phyloP scores from a whole-genome alignment of 2,888 invertebrate genomes.

The Allophyes oxyacanthae region DNA sequence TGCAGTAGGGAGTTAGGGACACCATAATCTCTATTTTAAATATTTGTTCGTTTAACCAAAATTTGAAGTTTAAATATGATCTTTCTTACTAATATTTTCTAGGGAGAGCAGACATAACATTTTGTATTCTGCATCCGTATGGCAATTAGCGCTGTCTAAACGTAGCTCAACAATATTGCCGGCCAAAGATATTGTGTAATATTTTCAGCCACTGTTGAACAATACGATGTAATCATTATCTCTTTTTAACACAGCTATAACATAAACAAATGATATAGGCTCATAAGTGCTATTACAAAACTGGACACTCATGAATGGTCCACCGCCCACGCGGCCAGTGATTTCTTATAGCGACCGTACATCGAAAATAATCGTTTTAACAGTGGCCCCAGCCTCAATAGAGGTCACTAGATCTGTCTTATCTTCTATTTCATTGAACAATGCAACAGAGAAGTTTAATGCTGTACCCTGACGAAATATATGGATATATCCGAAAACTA shows the following conservation, averaged over 20 bases:
- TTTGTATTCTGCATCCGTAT: background rate
- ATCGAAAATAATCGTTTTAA: conserved; percentile 82
- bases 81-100: background rate
- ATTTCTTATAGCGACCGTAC: conserved; percentile 61
- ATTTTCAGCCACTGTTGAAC: conserved; percentile 37
- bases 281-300: conserved; percentile 63
- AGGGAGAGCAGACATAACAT: conserved; percentile 4
- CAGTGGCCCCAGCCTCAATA: conserved; percentile 73
- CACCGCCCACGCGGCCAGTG: conserved; percentile 64
- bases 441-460: conserved; percentile 27
- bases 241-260: conserved; percentile 39
- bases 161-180: conserved; percentile 12
- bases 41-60: too few species aligned
- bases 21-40: too few species aligned
- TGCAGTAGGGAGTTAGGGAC: too few species aligned
- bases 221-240: conserved; percentile 46
- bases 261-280: conserved; percentile 41
- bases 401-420: conserved; percentile 65
- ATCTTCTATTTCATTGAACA: conserved; percentile 41
- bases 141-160: conserved; percentile 5
- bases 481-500: conserved; percentile 26
- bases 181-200: conserved; percentile 39
- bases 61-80: too few species aligned
- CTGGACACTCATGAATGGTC: conserved; percentile 70
- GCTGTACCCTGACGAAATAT: conserved; percentile 18